phyloP scores from a whole-genome alignment of 2,113 vertebrate genomes.

The Phalacrocorax brasilianus region DNA sequence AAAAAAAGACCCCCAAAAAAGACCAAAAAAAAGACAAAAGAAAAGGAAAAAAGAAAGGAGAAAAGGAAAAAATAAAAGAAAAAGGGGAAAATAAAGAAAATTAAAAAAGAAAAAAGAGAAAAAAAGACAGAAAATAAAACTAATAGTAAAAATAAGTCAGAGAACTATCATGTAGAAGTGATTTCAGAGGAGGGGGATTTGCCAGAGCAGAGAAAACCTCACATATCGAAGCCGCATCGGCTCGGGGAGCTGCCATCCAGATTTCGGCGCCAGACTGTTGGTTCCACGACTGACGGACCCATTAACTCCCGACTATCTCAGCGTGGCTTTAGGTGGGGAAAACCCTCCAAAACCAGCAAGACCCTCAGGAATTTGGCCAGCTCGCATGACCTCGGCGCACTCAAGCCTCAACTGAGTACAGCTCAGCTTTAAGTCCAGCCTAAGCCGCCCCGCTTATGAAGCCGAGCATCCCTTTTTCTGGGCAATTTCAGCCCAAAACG shows the following conservation, averaged over 20 bases:
- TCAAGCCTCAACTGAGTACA: neutral
- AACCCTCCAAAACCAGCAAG: neutral
- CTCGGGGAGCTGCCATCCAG: rapidly evolving
- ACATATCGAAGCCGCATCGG: rapidly evolving
- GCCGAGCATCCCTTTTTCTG: neutral
- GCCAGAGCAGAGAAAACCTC: neutral
- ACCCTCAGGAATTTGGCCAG: neutral
- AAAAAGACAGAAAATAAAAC: neutral
- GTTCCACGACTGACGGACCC: rapidly evolving
- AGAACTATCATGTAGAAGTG: no score
- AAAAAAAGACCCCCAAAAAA: no score
- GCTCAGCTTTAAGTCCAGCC: neutral
- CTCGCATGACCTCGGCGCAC: rapidly evolving
- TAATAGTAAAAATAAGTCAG: neutral
- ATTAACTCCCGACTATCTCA: rapidly evolving
- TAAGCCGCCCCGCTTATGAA: rapidly evolving
- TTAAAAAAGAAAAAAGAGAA: no score
- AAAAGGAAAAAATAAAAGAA: no score
- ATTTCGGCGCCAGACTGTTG: rapidly evolving
- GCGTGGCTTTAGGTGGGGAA: rapidly evolving
- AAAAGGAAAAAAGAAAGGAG: neutral
- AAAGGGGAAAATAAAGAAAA: no score
- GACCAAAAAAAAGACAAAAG: no score
- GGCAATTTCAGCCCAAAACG: neutral
- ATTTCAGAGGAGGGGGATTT: neutral